Base-by-base conservation (phyloP, 2,888 invertebrate genomes). In the Neria commutata region DNA sequence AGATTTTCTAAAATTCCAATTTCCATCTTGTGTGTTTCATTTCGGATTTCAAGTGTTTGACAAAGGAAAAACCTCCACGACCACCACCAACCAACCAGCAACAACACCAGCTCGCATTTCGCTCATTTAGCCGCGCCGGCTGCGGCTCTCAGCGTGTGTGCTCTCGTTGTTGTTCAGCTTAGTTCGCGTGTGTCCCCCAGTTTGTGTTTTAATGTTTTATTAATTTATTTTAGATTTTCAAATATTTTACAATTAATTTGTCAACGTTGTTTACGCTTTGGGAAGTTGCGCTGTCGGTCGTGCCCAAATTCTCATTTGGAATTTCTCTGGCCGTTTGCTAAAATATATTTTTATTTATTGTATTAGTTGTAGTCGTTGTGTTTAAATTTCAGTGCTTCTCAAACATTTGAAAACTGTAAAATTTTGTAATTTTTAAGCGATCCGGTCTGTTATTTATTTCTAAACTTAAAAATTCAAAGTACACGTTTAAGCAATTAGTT, bases 1-100 rank as follows among this genome's bases (percentile, higher is more conserved):
- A 54, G 46, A 54, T 46, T 54, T 54, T 53, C 11, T 21, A 46
- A 54, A 54, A 54, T 54, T 54, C 54, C 46, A 46, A 46, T 29
- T 48, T 54, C 3, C 25, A 16, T 53, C 17, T 53, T 1, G 5
- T n/a, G n/a, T n/a, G n/a, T 42, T 42, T 42, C 14, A 42, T 42
- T 17, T 42, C 19, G 10, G 14, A 37, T 19, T 21, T 42, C 19
- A 42, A 42, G 42, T 42, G 42, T 42, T 5, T 42, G 42, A 19
- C 42, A 42, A 42, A 19, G 42, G 21, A 42, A 42, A 5, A 17
- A 8, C 42, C 42, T 42, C 42, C 19, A 14, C 42, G 21, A 19
- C 16, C 42, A 21, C n/a, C n/a, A n/a, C n/a, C n/a, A n/a, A n/a
- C n/a, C n/a, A n/a, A n/a, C n/a, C n/a, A n/a, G n/a, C n/a, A n/a